Percentiles rank a stretch among this genome's conserved stretches.
Conservation (phyloP, 2,113 vertebrate genomes). For the Chaenogobius annularis region DNA sequence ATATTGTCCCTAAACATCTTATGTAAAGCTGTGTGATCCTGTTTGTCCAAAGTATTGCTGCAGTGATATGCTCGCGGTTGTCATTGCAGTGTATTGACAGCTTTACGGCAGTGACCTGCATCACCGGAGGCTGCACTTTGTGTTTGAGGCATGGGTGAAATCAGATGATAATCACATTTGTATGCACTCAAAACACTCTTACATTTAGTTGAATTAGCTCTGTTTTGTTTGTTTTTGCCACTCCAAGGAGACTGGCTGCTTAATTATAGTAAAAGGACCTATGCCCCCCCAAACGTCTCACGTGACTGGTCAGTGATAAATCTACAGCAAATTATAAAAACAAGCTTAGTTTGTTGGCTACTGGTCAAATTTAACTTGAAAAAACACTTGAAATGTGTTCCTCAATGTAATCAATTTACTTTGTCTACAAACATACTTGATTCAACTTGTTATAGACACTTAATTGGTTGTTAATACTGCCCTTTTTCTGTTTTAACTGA, state of each 20-base stretch:
- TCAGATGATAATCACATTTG: not conserved
- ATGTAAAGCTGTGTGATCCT: not conserved
- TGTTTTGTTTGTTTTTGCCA: not conserved
- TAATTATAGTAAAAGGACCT: not conserved
- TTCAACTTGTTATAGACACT: not conserved
- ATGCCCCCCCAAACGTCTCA: not conserved
- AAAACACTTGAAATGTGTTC: not conserved
- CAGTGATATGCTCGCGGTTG: slow-evolving; percentile 9
- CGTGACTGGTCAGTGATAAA: not conserved
- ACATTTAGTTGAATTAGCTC: not conserved
- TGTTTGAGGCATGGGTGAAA: slow-evolving; percentile 3
- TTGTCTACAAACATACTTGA: not conserved
- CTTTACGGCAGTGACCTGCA: slow-evolving; percentile 51
- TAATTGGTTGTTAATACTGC: not conserved
- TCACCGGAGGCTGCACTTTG: slow-evolving; percentile 18
- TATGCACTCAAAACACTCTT: not conserved
- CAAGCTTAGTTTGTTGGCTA: not conserved
- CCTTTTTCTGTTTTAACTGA: not conserved
- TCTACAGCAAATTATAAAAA: not conserved
- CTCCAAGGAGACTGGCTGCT: not conserved
- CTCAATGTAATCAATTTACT: not conserved
- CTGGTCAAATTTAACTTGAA: not conserved
- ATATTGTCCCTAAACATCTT: not conserved
- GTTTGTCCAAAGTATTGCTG: slow-evolving; percentile 7
- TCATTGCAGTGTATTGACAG: slow-evolving; percentile 47